Evolutionary conservation across 1,140 invertebrate species (phyloP), one percentile per base, ranked within the genome.

Genomic region (Teleogryllus occipitalis): DNA sequence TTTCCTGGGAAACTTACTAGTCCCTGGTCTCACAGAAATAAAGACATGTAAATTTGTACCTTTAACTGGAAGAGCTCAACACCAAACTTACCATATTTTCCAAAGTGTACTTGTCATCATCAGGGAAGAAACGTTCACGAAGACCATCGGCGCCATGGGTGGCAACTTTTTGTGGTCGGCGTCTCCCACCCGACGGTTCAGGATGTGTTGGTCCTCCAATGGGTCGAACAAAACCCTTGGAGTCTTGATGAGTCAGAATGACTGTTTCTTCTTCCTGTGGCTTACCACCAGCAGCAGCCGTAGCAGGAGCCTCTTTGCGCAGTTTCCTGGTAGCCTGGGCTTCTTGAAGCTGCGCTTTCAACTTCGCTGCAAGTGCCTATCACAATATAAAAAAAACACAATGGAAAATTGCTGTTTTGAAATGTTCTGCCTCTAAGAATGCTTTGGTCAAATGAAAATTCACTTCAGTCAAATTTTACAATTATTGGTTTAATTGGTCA

Each of bases 21-120:
- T 39, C 27, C 1, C 27, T 39, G 27, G 27, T 2, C 1, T 39
- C 27, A 39, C 27, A 39, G 5, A 39, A 39, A 39, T n/a, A 39
- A 39, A 39, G 27, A 39, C 27, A 39, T 5, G 27, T 39, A 2
- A 2, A 39, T 39, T 39, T 39, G 27, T 39, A 39, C 27, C 27
- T 39, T 39, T 39, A 39, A 39, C 27, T 39, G 1, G 5, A 39
- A 1, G 27, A 39, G 27, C 27, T 39, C 1, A 39, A 2, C 5
- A 39, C 5, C 27, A 39, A 39, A 83, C 85, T 88, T 88, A 95
- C 94, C 93, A 98, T 94, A 85, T 95, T 89, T 85, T 94, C 90
- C 15, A 98, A 89, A 74, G 93, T 92, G 87, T 95, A 93, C 85
- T 93, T 93, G 84, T 97, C 95, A 89, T 98, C 96, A 88, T 98